These are phyloP conservation scores for Epistrophe eligans DNA, from an alignment of 2,888 invertebrate species.

Conservation along the genomic window DNA sequence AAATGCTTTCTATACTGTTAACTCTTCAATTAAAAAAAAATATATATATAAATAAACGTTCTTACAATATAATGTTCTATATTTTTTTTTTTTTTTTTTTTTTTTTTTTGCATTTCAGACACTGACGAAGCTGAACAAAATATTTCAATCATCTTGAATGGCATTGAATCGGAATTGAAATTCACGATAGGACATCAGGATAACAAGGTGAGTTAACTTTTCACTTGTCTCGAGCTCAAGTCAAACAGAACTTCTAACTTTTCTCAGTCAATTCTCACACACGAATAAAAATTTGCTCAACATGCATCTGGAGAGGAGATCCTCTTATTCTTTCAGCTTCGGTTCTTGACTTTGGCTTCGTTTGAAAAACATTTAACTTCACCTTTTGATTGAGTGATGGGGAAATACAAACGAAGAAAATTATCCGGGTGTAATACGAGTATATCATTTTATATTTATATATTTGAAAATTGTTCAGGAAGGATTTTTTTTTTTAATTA, in stretches of 20 bases:
- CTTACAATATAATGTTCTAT: not conserved
- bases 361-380: slow-evolving; percentile 21
- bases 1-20: not conserved
- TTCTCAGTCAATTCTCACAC: too few relatives aligned
- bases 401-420: not conserved
- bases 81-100: not conserved
- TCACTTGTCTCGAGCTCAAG: slow-evolving; percentile 30
- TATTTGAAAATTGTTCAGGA: not conserved
- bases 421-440: not conserved
- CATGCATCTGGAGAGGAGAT: not conserved
- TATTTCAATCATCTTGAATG: slow-evolving; percentile 96
- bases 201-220: slow-evolving; percentile 80
- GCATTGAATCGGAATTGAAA: slow-evolving; percentile 95
- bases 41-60: not conserved
- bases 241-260: slow-evolving; percentile 46
- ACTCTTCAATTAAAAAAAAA: slow-evolving; percentile 1
- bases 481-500: not conserved
- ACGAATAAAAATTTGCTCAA: not conserved
- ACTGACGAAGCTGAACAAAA: slow-evolving; percentile 90
- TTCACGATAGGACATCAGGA: slow-evolving; percentile 87
- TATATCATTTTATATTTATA: slow-evolving; percentile 1
- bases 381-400: slow-evolving; percentile 34
- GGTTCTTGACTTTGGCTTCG: not conserved
- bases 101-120: slow-evolving; percentile 85
- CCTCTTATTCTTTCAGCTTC: not conserved